Base-by-base conservation (phyloP, 2,113 vertebrate species). In the Chamaea fasciata region DNA sequence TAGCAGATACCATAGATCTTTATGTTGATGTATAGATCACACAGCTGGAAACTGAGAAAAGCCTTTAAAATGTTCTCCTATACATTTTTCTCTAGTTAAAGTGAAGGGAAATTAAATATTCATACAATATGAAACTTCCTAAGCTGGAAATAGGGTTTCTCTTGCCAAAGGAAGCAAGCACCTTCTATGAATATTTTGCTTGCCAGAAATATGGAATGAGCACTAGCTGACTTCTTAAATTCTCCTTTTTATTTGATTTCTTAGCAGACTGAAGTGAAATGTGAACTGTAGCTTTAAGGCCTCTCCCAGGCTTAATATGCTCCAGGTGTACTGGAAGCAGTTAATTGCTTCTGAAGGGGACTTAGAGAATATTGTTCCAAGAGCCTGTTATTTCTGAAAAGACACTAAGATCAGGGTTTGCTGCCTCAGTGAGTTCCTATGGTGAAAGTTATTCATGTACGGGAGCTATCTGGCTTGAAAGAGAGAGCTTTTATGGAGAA, bases 291-390 rank as follows among this genome's bases (percentile, higher is more conserved):
- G 95, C 95, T 97, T 96, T 96, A 97, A 98, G 95, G 94, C 79
- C 77, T 92, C 91, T 96, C 93, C 89, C 93, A 93, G 95, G 96
- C 94, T 97, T 97, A 97, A 97, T 97, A 93, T 63, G 92, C 96
- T 97, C 96, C 97, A 98, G 97, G 97, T 98, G 92, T 97, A 97
- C 94, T 97, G 90, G 96, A 95, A 98, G 96, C 95, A 97, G 95
- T 97, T 97, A 97, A 98, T 97, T 98, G 94, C 94, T 97, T 97
- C 97, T 96, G 96, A 97, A 97, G 95, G 95, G 95, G 96, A 94
- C 94, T 79, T 94, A 90, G 87, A 95, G 94, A 97, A 94, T 90
- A 62, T 96, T 90, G 91, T 96, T 95, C 94, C 92, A 89, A 94
- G 94, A 97, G 89, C 86, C 97, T 97, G 94, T 93, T 95, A 96